These are phyloP conservation scores for Rafetus swinhoei DNA, from an alignment of 2,113 vertebrate species.

Conservation along the genomic window DNA sequence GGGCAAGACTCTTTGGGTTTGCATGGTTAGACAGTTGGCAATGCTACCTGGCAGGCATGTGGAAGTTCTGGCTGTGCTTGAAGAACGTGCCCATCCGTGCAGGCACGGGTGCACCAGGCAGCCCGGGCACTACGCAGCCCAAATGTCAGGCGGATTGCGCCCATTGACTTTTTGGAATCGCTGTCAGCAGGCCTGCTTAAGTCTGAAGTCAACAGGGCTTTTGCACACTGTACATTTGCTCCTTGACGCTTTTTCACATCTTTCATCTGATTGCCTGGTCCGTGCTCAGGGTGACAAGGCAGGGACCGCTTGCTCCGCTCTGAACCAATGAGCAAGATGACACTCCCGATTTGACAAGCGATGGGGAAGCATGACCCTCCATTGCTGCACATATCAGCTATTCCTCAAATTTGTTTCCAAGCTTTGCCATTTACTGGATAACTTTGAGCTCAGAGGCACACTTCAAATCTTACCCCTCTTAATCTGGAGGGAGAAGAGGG, in stretches of 20 bases:
- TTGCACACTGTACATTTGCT: neutral
- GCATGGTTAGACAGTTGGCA: too few species aligned
- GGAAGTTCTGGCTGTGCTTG: too few species aligned
- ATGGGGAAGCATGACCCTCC: neutral
- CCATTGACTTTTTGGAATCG: too few species aligned
- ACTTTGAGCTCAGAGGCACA: neutral
- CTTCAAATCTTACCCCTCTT: neutral
- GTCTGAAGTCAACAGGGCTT: neutral
- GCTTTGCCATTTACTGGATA: too few species aligned
- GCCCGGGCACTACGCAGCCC: too few species aligned
- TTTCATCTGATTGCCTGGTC: neutral
- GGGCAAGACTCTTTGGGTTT: too few species aligned
- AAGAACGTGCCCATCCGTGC: too few species aligned
- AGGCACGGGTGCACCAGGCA: too few species aligned
- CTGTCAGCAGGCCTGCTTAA: too few species aligned
- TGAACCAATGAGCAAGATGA: neutral
- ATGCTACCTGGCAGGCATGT: too few species aligned
- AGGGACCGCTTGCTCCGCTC: neutral
- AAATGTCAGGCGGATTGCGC: too few species aligned
- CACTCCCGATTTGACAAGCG: neutral
- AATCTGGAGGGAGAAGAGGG: rapidly evolving
- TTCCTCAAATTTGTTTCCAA: neutral
- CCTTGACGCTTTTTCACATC: neutral
- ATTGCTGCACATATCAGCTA: neutral
- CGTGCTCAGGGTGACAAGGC: neutral